These are phyloP conservation scores for Drosophila ustulata DNA, from an alignment of 2,888 invertebrate genomes.

Conservation along the genomic window DNA sequence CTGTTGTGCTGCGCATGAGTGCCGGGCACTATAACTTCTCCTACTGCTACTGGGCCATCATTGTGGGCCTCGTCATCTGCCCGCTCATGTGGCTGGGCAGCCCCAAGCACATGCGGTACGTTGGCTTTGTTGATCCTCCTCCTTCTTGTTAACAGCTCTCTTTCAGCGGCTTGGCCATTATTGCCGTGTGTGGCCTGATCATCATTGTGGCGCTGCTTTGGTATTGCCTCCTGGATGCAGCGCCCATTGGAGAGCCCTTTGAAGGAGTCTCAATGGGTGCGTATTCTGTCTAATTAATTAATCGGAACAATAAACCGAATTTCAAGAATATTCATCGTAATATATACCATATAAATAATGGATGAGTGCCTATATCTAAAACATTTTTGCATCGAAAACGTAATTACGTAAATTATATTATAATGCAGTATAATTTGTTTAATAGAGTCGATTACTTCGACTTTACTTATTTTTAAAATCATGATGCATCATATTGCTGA, in stretches of 20 bases:
- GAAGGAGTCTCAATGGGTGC: conserved; percentile 78
- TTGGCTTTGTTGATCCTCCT: background rate
- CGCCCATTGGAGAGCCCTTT: conserved; percentile 83
- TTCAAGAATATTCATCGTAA: no score
- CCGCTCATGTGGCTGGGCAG: conserved; percentile 95
- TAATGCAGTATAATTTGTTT: no score
- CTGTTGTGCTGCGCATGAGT: conserved; percentile 90
- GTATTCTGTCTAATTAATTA: conserved; percentile 8
- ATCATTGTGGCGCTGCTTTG: conserved; percentile 89
- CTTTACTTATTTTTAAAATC: no score
- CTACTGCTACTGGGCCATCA: conserved; percentile 93
- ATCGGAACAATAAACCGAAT: no score
- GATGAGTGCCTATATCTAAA: no score
- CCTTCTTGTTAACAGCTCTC: background rate
- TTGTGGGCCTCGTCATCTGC: conserved; percentile 90
- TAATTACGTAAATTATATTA: no score
- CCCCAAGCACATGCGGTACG: conserved; percentile 96
- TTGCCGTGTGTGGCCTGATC: conserved; percentile 88
- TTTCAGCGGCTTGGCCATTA: conserved; percentile 85
- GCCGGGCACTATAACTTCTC: conserved; percentile 88
- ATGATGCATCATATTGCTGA: no score
- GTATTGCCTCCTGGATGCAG: conserved; percentile 87
- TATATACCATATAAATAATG: no score
- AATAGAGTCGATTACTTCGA: no score
- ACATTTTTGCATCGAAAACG: no score